Base-by-base conservation (phyloP, 2,113 vertebrate genomes). In the Hoplias malabaricus region DNA sequence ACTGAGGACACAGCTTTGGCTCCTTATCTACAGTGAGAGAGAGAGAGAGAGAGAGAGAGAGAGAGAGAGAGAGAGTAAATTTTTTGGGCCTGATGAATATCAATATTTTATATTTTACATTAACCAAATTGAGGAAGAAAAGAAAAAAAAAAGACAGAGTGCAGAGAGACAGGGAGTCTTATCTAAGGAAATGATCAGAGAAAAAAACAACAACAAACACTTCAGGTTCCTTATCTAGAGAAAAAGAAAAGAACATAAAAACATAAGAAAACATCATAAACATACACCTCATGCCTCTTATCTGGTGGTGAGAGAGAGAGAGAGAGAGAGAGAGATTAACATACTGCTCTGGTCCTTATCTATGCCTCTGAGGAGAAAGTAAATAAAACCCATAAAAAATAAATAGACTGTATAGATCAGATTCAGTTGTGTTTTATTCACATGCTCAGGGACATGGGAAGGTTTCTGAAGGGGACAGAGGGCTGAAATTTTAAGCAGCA, bases 1-100 rank as follows among this genome's bases (percentile, higher is more conserved):
- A 96, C 82, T 93, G 92, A 0, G 85, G 71, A 75, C 95, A 96
- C 23, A 85, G 88, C n/a, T 89, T 91, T 0, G 95, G 95, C 88
- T 93, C 85, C 80, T 92, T 93, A 50, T 94, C 94, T 14, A 91
- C 66, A 3, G 4, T 29, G 19, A 42, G n/a, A 56, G 46, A 65
- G 21, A 65, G 21, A 67, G 43, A 34, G 40, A 43, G 29, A 5
- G 33, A 36, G 59, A 38, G 31, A 34, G 33, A 42, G 70, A 12
- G 36, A 34, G 59, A 29, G 59, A 29, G 59, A 33, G 25, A 4
- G 25, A 3, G 23, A 4, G 23, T n/a, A n/a, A n/a, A n/a, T n/a
- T n/a, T n/a, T n/a, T n/a, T n/a, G n/a, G n/a, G n/a, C n/a, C n/a
- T n/a, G n/a, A n/a, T n/a, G n/a, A n/a, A n/a, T n/a, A n/a, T n/a